Conservation (phyloP, 2,797 vertebrate species). For the Malurus leucopterus region DNA sequence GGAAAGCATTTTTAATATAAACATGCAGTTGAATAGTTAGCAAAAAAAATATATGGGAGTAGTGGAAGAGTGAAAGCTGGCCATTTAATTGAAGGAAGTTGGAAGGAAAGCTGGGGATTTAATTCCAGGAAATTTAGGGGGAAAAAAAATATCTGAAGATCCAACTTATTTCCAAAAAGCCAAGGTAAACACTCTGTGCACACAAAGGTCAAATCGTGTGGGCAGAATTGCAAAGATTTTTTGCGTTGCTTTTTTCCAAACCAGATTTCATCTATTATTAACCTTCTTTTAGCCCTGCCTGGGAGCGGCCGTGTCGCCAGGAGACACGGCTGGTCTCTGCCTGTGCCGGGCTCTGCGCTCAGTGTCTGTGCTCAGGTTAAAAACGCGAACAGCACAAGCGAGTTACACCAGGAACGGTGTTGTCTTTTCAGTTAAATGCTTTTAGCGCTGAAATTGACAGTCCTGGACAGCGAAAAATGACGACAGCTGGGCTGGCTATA, state of each 20-base stretch:
- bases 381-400: rapidly evolving
- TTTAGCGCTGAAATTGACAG: not conserved
- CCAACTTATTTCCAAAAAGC: not conserved
- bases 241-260: not conserved
- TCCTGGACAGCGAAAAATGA: not conserved
- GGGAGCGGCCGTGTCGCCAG: rapidly evolving
- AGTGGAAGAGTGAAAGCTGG: not conserved
- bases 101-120: not conserved
- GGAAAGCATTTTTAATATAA: not conserved
- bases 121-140: conserved; percentile 20
- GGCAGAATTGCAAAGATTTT: not conserved
- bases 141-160: not conserved
- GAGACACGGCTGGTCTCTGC: rapidly evolving
- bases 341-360: rapidly evolving
- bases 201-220: not conserved
- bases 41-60: not conserved
- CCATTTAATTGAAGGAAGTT: conserved; percentile 26
- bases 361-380: rapidly evolving
- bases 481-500: not conserved
- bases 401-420: rapidly evolving
- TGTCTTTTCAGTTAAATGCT: not conserved
- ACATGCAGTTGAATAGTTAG: conserved; percentile 5
- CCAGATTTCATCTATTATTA: not conserved
- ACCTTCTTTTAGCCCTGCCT: not conserved
- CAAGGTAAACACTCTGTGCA: not conserved